Percentiles rank a stretch among this genome's conserved stretches.
These are phyloP conservation scores for Hyperoplus immaculatus DNA, from an alignment of 2,797 vertebrate genomes.

Conservation along the genomic window DNA sequence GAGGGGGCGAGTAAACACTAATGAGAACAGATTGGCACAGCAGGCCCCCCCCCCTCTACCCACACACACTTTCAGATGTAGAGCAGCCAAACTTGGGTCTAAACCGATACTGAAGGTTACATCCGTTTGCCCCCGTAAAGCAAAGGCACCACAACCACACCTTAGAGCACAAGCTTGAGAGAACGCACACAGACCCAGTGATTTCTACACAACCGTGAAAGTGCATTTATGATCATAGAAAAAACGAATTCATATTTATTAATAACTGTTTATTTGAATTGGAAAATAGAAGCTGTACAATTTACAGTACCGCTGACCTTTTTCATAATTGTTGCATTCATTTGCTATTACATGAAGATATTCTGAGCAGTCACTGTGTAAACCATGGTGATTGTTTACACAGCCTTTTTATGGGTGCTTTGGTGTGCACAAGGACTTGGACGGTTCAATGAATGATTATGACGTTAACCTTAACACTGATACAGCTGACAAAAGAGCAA, in stretches of 20 bases:
- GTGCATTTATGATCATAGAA: background rate
- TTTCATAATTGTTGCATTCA: background rate
- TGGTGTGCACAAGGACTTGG: background rate
- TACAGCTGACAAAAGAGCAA: background rate
- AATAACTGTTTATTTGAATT: background rate
- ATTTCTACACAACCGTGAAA: background rate
- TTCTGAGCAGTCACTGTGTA: background rate
- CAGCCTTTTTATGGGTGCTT: background rate
- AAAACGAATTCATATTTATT: background rate
- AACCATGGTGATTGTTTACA: background rate
- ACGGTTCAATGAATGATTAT: background rate
- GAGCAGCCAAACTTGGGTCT: conserved; percentile 56
- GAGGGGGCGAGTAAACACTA: conserved; percentile 64
- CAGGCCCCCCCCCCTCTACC: conserved; percentile 26
- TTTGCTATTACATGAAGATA: background rate
- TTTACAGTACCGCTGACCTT: too few species aligned
- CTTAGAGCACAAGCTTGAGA: conserved; percentile 1
- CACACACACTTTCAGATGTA: conserved; percentile 56
- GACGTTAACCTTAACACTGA: background rate
- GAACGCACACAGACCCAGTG: conserved; percentile 17
- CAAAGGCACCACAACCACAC: conserved; percentile 32
- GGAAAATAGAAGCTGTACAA: too few species aligned
- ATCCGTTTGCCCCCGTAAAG: conserved; percentile 59
- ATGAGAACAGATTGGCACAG: conserved; percentile 76
- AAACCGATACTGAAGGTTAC: conserved; percentile 63